A percentile compares a stretch with the other conserved stretches of the same genome.
Conservation (phyloP, 2,113 vertebrate species). For the Psettodes erumei region DNA sequence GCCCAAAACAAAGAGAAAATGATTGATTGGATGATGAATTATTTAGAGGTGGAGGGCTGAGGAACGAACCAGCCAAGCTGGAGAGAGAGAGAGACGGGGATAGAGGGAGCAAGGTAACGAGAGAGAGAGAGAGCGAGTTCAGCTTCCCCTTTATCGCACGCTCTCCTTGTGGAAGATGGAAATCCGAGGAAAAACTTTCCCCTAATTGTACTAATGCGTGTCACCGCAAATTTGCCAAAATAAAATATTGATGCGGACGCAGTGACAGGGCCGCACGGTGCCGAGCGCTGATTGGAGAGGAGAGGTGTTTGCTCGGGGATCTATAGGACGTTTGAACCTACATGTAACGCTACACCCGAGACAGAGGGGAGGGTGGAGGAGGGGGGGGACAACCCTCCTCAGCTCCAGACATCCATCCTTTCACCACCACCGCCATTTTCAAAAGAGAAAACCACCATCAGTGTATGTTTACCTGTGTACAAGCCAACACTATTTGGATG, state of each 20-base stretch:
- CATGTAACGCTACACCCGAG: slow-evolving; percentile 57
- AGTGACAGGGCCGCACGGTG: slow-evolving; percentile 58
- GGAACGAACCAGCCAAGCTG: slow-evolving; percentile 77
- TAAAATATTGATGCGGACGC: slow-evolving; percentile 80
- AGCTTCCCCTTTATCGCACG: slow-evolving; percentile 68
- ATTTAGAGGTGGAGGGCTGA: slow-evolving; percentile 85
- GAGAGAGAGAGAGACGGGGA: slow-evolving; percentile 61
- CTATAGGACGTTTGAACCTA: slow-evolving; percentile 73
- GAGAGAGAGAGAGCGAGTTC: slow-evolving; percentile 55
- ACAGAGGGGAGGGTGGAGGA: slow-evolving; percentile 39
- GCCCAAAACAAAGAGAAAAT: slow-evolving; percentile 89
- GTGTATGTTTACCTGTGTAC: slow-evolving; percentile 31
- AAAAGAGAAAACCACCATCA: neutral
- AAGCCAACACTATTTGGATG: neutral
- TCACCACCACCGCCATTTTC: neutral
- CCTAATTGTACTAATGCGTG: slow-evolving; percentile 81
- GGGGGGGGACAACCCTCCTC: slow-evolving; percentile 15
- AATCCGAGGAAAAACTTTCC: slow-evolving; percentile 73
- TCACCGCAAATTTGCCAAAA: slow-evolving; percentile 80
- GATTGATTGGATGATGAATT: slow-evolving; percentile 89
- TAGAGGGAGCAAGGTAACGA: slow-evolving; percentile 42
- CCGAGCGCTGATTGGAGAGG: slow-evolving; percentile 65
- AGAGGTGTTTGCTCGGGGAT: slow-evolving; percentile 75
- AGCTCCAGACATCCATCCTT: slow-evolving; percentile 27
- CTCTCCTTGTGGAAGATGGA: slow-evolving; percentile 74